phyloP scores from a whole-genome alignment of 1,140 invertebrate species.

The Apis laboriosa region DNA sequence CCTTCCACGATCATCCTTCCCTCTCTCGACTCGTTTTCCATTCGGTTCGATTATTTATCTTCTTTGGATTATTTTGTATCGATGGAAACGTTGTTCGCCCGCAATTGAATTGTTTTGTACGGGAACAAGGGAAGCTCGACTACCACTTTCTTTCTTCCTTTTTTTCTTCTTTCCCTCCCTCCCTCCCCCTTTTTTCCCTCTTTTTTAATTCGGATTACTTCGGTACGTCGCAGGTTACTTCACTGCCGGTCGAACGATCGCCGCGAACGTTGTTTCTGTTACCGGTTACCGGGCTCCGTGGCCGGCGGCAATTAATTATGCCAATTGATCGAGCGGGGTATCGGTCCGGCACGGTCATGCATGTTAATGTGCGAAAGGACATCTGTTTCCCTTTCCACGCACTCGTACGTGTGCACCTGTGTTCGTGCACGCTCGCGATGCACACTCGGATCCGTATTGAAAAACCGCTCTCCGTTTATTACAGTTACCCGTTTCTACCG shows the following conservation, averaged over 20 bases:
- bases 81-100: no score
- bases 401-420: background rate
- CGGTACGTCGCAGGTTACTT: constrained; percentile 46
- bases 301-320: constrained; percentile 67
- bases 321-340: constrained; percentile 71
- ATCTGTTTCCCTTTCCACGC: constrained; percentile 57
- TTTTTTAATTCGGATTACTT: background rate
- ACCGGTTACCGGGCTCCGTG: constrained; percentile 29
- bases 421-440: no score
- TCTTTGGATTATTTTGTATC: no score
- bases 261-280: constrained; percentile 42
- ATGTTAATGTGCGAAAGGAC: constrained; percentile 71
- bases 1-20: no score
- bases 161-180: no score
- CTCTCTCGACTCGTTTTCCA: no score
- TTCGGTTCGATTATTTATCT: no score
- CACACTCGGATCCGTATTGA: background rate
- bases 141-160: no score
- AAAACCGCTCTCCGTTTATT: background rate
- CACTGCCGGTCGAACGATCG: constrained; percentile 52
- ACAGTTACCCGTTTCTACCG: no score
- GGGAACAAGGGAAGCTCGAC: no score
- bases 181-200: background rate
- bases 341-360: constrained; percentile 64
- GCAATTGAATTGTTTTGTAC: background rate